Percentiles rank a stretch among this genome's conserved stretches.
Evolutionary conservation across 2,797 vertebrate genomes (phyloP).

Genomic region (Betta splendens): DNA sequence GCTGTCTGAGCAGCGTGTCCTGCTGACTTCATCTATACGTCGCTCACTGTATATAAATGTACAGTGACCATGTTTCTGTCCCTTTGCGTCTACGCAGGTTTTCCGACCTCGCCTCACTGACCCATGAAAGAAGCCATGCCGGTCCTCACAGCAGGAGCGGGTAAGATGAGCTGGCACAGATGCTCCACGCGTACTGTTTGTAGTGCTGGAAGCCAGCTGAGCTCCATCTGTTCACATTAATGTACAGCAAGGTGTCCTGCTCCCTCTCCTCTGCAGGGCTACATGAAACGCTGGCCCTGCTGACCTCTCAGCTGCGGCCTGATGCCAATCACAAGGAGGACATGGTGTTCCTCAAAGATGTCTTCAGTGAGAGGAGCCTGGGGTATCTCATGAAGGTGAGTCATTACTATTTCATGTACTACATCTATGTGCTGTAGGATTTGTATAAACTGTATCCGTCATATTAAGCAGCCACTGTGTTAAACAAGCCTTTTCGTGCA

Average conservation of each 20-base stretch:
- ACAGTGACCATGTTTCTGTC: too few species aligned
- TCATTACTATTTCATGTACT: neutral
- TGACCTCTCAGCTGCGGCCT: conserved; percentile 93
- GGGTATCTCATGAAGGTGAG: conserved; percentile 92
- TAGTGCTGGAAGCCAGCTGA: neutral
- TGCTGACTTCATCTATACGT: conserved; percentile 14
- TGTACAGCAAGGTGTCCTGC: neutral
- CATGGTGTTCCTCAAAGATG: conserved; percentile 92
- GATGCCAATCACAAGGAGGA: conserved; percentile 96
- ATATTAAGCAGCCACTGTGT: too few species aligned
- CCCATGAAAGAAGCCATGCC: conserved; percentile 90
- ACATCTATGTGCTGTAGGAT: neutral
- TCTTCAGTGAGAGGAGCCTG: conserved; percentile 95
- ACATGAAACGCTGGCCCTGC: conserved; percentile 92
- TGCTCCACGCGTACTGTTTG: conserved; percentile 16
- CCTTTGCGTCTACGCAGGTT: conserved; percentile 40
- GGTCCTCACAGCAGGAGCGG: conserved; percentile 91
- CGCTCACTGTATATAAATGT: neutral
- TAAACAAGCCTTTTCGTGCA: too few species aligned
- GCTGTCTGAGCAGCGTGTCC: conserved; percentile 26
- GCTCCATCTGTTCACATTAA: conserved; percentile 50
- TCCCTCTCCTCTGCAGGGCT: conserved; percentile 78
- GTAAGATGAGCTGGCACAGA: conserved; percentile 71
- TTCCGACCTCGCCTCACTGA: conserved; percentile 63
- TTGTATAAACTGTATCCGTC: too few species aligned